Evolutionary conservation across 2,113 vertebrate species (phyloP).

Genomic region (Bubo bubo): DNA sequence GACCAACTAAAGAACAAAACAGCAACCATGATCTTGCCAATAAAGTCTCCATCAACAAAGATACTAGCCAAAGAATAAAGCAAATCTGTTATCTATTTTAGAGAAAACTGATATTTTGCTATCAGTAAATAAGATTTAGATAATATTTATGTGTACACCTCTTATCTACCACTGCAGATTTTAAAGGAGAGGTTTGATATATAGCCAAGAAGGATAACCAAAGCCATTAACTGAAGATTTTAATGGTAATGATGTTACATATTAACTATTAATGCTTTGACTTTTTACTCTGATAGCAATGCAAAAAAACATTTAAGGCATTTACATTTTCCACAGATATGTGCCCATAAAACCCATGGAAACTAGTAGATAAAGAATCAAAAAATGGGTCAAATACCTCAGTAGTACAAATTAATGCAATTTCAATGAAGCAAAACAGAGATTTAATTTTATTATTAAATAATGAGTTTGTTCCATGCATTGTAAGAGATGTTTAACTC

Average conservation of each 20-base stretch:
- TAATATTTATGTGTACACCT: neutral
- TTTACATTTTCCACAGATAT: neutral
- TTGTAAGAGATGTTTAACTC: slow-evolving; percentile 35
- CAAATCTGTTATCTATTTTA: neutral
- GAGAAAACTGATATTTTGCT: neutral
- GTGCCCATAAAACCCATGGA: neutral
- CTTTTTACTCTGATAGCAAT: neutral
- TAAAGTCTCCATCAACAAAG: neutral
- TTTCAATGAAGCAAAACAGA: neutral
- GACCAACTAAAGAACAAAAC: neutral
- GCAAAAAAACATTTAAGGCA: neutral
- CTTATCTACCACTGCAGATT: neutral
- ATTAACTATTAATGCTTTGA: neutral
- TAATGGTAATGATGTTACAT: neutral
- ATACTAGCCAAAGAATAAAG: neutral
- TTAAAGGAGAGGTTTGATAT: neutral
- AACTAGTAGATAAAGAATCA: neutral
- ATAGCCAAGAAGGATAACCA: neutral
- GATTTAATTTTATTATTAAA: neutral
- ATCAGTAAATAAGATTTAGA: neutral
- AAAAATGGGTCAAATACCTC: neutral
- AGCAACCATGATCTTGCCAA: neutral
- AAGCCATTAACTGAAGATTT: neutral
- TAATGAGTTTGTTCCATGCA: neutral
- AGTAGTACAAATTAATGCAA: neutral